phyloP scores from a whole-genome alignment of 2,888 invertebrate genomes.

The Drosophila barbarae region DNA sequence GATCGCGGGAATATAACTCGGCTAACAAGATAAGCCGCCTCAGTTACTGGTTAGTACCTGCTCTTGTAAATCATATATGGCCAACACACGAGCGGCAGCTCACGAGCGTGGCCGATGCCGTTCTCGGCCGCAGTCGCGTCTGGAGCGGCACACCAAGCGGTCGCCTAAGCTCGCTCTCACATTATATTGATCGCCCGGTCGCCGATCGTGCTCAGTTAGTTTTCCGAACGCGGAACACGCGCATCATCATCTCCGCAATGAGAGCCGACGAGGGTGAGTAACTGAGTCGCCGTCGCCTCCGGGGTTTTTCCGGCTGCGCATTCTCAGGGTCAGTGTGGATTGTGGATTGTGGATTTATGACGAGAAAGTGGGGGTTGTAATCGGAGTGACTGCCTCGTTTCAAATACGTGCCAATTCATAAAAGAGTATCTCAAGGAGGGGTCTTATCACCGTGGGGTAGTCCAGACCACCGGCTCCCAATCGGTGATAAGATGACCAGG shows the following conservation, averaged over 20 bases:
- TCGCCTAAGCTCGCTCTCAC: constrained; percentile 25
- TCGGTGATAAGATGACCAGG: constrained; percentile 22
- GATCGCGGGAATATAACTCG: not conserved
- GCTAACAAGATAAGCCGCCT: constrained; percentile 29
- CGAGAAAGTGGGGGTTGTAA: constrained; percentile 14
- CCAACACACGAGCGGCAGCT: constrained; percentile 8
- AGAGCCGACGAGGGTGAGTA: constrained; percentile 51
- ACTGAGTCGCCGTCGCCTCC: not conserved
- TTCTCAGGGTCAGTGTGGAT: constrained; percentile 8
- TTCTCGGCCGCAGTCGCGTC: constrained; percentile 91
- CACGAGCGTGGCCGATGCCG: constrained; percentile 6
- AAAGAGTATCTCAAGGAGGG: constrained; percentile 22
- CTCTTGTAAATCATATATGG: constrained; percentile 40
- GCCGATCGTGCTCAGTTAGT: constrained; percentile 5
- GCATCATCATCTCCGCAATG: constrained; percentile 32
- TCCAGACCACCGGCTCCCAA: not conserved
- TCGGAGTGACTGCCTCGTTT: constrained; percentile 13
- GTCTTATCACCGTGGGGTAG: constrained; percentile 32
- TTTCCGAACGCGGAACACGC: constrained; percentile 12
- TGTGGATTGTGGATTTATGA: not conserved
- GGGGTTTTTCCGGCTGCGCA: constrained; percentile 26
- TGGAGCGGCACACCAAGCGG: constrained; percentile 89
- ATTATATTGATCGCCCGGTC: constrained; percentile 6
- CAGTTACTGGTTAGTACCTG: constrained; percentile 23
- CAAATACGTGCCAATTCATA: constrained; percentile 45